Percentiles rank a stretch among this genome's conserved stretches.
Conservation (phyloP, 2,888 invertebrate genomes). For the Erynnis tages region DNA sequence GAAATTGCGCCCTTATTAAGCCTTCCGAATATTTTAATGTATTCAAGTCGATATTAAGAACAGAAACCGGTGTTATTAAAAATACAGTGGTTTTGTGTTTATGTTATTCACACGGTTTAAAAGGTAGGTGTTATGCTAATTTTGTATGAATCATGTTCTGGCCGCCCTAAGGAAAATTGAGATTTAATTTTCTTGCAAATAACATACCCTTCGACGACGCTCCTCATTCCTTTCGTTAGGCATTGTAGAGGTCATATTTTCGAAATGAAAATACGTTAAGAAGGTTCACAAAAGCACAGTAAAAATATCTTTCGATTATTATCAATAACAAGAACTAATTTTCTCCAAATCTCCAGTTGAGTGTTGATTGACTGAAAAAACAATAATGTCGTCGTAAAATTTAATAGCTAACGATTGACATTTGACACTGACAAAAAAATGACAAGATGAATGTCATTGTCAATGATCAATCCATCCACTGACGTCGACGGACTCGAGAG, state of each 20-base stretch:
- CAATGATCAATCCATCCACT: no score
- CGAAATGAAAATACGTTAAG: neutral
- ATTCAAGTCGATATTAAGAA: no score
- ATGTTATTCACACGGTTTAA: neutral
- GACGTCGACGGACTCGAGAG: no score
- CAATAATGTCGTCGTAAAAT: no score
- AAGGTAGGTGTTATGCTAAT: no score
- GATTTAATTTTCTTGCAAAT: neutral
- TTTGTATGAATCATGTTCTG: conserved; percentile 12
- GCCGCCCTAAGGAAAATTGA: neutral
- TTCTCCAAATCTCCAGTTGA: neutral
- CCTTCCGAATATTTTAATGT: no score
- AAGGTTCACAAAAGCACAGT: neutral
- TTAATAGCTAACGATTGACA: no score
- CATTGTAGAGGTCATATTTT: conserved; percentile 44
- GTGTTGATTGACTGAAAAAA: no score
- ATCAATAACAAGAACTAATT: neutral
- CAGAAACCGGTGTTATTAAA: neutral
- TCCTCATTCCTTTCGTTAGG: conserved; percentile 71
- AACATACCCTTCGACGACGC: conserved; percentile 71
- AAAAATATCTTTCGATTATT: neutral
- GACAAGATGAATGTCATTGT: no score
- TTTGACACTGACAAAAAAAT: no score
- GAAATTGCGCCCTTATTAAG: neutral
- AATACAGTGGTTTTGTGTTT: neutral